Percentiles rank a stretch among this genome's conserved stretches.
These are phyloP conservation scores for Dromiciops gliroides DNA, from an alignment of 2,113 vertebrate genomes.

Conservation along the genomic window DNA sequence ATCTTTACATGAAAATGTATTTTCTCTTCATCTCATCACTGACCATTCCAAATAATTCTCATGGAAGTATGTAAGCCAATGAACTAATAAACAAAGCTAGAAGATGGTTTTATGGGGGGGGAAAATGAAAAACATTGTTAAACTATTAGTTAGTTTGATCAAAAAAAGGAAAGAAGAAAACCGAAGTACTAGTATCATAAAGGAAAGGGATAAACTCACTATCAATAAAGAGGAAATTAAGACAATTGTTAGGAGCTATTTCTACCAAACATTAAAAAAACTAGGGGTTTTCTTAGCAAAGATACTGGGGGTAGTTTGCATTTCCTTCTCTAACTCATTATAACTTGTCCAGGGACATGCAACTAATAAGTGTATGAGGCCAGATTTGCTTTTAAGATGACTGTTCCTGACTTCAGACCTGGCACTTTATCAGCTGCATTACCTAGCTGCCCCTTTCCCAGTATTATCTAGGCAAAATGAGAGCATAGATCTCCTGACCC, in stretches of 20 bases:
- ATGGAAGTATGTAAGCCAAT: too few species aligned
- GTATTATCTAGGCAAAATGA: not conserved
- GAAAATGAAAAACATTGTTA: too few species aligned
- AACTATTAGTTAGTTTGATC: too few species aligned
- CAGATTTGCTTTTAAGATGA: not conserved
- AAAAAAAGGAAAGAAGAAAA: too few species aligned
- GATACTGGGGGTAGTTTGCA: not conserved
- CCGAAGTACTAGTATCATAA: too few species aligned
- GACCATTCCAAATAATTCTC: not conserved
- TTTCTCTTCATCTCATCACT: not conserved
- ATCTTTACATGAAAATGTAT: not conserved
- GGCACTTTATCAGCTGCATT: not conserved
- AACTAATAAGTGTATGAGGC: not conserved
- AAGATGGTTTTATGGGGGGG: too few species aligned
- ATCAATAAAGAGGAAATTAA: too few species aligned
- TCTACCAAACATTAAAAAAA: too few species aligned
- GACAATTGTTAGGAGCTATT: too few species aligned
- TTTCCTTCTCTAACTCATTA: not conserved
- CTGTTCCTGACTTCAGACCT: not conserved
- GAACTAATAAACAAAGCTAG: too few species aligned
- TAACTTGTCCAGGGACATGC: not conserved
- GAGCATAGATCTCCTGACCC: not conserved
- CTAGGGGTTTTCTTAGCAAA: not conserved
- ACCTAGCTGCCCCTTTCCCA: not conserved
- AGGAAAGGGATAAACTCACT: too few species aligned